A percentile compares a stretch with the other conserved stretches of the same genome.
These are phyloP conservation scores for Ornithoptera alexandrae DNA, from an alignment of 2,888 invertebrate species.

Conservation along the genomic window DNA sequence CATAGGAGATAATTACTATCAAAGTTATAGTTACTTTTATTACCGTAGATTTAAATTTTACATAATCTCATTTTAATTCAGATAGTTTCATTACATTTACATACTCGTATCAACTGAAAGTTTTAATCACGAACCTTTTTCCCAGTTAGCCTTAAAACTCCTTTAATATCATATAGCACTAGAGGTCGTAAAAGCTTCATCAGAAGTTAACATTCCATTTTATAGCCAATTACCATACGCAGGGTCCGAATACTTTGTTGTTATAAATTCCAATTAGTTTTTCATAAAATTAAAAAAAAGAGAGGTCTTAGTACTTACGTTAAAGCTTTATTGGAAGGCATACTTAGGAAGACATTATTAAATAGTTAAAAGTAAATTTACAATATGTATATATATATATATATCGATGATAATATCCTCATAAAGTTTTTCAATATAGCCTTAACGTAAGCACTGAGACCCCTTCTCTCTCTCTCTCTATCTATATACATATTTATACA, in stretches of 20 bases:
- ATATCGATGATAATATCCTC: no score
- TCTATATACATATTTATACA: no score
- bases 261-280: conserved; percentile 1
- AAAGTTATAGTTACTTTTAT: no score
- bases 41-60: not conserved
- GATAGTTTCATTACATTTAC: not conserved
- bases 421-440: no score
- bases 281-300: not conserved
- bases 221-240: conserved; percentile 10
- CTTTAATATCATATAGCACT: not conserved
- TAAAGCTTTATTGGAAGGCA: not conserved
- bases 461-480: no score
- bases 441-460: no score
- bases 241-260: conserved; percentile 1
- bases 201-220: conserved; percentile 7
- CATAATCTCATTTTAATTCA: not conserved
- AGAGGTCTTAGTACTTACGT: not conserved
- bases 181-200: conserved; percentile 4
- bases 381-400: no score
- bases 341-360: not conserved
- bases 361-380: not conserved
- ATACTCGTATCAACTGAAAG: not conserved
- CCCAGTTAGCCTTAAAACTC: not conserved
- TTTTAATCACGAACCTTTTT: not conserved
- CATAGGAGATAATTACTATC: no score